Evolutionary conservation across 2,888 invertebrate species (phyloP).

Genomic region (Xestia c-nigrum): DNA sequence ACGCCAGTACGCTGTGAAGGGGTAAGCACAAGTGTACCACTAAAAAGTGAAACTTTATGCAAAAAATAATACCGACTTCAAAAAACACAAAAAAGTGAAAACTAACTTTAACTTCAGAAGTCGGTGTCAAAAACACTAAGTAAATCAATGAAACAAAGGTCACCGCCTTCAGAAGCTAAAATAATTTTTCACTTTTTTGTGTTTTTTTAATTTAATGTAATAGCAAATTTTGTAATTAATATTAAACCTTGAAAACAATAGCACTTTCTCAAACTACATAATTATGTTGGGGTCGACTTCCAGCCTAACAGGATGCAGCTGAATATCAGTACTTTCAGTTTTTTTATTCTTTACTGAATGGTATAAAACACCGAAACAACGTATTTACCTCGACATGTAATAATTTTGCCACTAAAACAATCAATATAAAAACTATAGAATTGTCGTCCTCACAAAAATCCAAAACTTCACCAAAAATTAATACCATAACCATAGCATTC

Average conservation of each 20-base stretch:
- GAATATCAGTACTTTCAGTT: neutral
- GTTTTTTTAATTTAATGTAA: neutral
- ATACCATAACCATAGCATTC: constrained; percentile 44
- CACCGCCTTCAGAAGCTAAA: no score
- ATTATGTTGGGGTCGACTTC: neutral
- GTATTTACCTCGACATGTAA: neutral
- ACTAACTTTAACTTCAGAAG: no score
- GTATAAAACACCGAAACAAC: neutral
- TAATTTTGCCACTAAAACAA: neutral
- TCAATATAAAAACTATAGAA: neutral
- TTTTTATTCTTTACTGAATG: neutral
- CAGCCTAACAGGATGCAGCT: neutral
- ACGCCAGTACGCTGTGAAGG: no score
- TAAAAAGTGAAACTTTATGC: no score
- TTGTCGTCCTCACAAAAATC: no score
- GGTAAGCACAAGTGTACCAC: no score
- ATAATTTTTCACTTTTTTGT: no score
- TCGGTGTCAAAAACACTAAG: no score
- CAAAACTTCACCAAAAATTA: constrained; percentile 1
- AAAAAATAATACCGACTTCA: no score
- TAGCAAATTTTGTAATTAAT: neutral
- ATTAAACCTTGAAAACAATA: neutral
- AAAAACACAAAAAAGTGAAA: no score
- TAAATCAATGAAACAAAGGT: no score
- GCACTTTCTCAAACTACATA: neutral